Evolutionary conservation across 2,797 vertebrate genomes (phyloP).

Genomic region (Macroramphosus scolopax): DNA sequence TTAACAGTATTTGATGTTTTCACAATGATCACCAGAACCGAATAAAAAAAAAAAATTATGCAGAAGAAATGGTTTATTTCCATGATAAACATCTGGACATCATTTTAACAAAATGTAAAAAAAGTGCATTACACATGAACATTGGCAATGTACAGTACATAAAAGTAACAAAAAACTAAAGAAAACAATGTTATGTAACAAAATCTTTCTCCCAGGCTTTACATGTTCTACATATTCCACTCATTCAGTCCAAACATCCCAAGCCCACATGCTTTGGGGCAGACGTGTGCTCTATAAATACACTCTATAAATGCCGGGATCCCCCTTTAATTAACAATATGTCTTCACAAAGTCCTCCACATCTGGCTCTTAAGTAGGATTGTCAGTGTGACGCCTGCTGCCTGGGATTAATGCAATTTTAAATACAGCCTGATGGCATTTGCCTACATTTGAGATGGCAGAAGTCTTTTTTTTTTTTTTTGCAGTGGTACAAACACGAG

Average conservation of each 20-base stretch:
- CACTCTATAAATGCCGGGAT: conserved; percentile 44
- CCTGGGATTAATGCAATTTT: conserved; percentile 46
- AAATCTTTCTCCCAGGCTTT: conserved; percentile 47
- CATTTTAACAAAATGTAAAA: conserved; percentile 82
- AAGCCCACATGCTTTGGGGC: conserved; percentile 46
- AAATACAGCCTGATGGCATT: conserved; percentile 32
- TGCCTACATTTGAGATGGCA: conserved; percentile 36
- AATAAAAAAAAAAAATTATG: conserved; percentile 37
- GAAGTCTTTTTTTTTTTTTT: conserved; percentile 15
- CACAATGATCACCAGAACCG: conserved; percentile 6
- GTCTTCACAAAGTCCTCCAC: conserved; percentile 24
- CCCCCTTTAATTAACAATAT: conserved; percentile 19
- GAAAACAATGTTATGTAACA: conserved; percentile 41
- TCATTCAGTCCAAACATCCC: conserved; percentile 32
- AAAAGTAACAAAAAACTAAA: conserved; percentile 55
- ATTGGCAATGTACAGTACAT: conserved; percentile 81
- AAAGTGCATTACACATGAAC: conserved; percentile 86
- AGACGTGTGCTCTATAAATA: conserved; percentile 61
- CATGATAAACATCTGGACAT: conserved; percentile 86
- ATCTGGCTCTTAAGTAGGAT: conserved; percentile 51
- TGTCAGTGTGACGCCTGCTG: conserved; percentile 57
- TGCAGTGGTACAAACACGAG: conserved; percentile 54
- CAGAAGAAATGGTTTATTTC: conserved; percentile 84
- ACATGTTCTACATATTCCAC: conserved; percentile 33
- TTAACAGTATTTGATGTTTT: no score